These are phyloP conservation scores for Pangasius krempfi DNA, from an alignment of 2,797 vertebrate species.

Conservation along the genomic window DNA sequence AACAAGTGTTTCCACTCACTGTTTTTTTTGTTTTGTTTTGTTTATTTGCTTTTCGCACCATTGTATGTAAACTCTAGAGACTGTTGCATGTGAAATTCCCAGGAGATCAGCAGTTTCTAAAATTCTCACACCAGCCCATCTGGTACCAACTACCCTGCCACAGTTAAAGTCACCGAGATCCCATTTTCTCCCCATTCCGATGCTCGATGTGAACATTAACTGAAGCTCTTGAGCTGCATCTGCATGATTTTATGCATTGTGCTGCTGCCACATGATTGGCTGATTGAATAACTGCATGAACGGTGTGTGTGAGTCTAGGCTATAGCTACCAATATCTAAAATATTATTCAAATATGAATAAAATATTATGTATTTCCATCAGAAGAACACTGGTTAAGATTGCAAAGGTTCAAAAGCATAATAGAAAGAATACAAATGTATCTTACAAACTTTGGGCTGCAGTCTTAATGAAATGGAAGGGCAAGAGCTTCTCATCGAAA, in stretches of 20 bases:
- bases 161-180: too few relatives aligned
- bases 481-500: constrained; percentile 60
- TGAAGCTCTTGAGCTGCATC: background rate
- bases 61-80: background rate
- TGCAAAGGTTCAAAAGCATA: background rate
- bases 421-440: constrained; percentile 11
- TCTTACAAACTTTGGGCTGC: constrained; percentile 51
- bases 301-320: background rate
- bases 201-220: too few relatives aligned
- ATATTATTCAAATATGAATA: background rate
- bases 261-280: background rate
- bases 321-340: background rate
- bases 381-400: background rate
- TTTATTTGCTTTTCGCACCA: background rate
- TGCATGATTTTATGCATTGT: background rate
- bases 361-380: background rate
- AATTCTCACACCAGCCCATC: background rate
- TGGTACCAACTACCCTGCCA: background rate
- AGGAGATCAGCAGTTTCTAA: background rate
- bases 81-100: background rate
- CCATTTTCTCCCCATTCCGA: too few relatives aligned
- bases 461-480: constrained; percentile 77
- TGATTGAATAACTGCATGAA: background rate
- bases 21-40: background rate
- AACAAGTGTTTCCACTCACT: background rate